A percentile compares a stretch with the other conserved stretches of the same genome.
Conservation (phyloP, 2,888 invertebrate genomes). For the Alcis repandata region DNA sequence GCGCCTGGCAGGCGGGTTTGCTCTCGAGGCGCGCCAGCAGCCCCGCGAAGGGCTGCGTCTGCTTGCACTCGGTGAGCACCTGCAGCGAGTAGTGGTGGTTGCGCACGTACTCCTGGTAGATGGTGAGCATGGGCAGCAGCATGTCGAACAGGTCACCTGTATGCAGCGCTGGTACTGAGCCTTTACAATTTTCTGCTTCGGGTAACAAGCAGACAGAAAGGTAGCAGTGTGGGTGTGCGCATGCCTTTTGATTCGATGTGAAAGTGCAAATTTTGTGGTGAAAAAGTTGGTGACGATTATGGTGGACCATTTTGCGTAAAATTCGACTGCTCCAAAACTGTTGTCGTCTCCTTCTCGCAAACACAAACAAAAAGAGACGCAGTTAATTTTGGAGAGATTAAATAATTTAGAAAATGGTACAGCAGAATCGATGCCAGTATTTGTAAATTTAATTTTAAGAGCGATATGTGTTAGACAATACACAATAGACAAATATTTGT, state of each 20-base stretch:
- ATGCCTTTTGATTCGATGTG: constrained; percentile 17
- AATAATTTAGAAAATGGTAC: neutral
- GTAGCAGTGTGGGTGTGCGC: constrained; percentile 30
- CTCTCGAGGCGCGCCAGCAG: constrained; percentile 93
- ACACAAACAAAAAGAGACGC: neutral
- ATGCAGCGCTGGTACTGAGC: constrained; percentile 63
- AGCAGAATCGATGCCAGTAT: neutral
- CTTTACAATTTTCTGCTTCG: constrained; percentile 40
- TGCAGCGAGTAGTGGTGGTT: constrained; percentile 98
- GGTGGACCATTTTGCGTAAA: neutral
- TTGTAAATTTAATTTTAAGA: constrained; percentile 1
- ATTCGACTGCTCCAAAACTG: neutral
- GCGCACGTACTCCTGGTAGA: constrained; percentile 97
- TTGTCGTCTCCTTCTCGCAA: neutral
- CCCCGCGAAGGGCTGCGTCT: constrained; percentile 92
- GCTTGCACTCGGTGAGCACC: constrained; percentile 96
- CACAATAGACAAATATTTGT: no score
- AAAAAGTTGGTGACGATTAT: constrained; percentile 13
- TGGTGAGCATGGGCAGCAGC: constrained; percentile 97
- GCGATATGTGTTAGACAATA: no score
- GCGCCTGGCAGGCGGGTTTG: constrained; percentile 94
- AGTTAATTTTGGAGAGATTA: neutral
- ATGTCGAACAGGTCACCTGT: constrained; percentile 97
- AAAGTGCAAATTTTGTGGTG: constrained; percentile 16
- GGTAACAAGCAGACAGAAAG: constrained; percentile 37